Base-by-base conservation (phyloP, 2,888 invertebrate genomes). In the Cataglyphis rosenhaueri region DNA sequence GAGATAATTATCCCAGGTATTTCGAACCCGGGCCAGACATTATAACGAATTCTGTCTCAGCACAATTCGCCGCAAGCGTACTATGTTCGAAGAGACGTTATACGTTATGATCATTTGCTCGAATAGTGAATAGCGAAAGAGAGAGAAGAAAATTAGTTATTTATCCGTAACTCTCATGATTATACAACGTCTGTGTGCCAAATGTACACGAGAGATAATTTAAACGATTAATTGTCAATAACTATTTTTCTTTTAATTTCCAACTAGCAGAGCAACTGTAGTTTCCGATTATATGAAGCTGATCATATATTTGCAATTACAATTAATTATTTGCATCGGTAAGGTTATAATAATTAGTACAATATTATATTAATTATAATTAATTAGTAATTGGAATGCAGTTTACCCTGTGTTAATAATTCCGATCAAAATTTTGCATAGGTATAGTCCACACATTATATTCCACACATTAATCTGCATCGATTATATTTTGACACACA, bases 1-100 rank as follows among this genome's bases (percentile, higher is more conserved):
- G 71, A 83, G 83, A 85, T 87, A 87, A 87, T 86, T 82, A 83
- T 86, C 64, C 38, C 55, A 61, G 71, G 59, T 59, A 83, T 83
- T 85, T 85, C 79, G 76, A 68, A 61, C 18, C 66, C n/a, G 25
- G 29, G 66, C 59, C 68, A 70, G 64, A 78, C 41, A 70, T 74
- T 52, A 15, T 59, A 25, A 57, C 25, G 41, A 64, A 59, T 61
- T 68, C 18, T 61, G 29, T 18, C 25, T 29, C 15, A 29, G 59
- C 59, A 8, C 12, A 61, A 29, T 61, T 18, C 29, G 29, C 59
- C 25, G 59, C 15, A 29, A 25, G 59, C 8, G 29, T 29, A 59
- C 21, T 15, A 59, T 6, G 59, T 59, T 61, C 8, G 15, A 29
- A 61, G 3, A 32, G 1, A 61, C 21, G 21, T 21, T 61, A 32